Conservation (phyloP, 2,113 vertebrate genomes). For the Pomatostomus ruficeps region DNA sequence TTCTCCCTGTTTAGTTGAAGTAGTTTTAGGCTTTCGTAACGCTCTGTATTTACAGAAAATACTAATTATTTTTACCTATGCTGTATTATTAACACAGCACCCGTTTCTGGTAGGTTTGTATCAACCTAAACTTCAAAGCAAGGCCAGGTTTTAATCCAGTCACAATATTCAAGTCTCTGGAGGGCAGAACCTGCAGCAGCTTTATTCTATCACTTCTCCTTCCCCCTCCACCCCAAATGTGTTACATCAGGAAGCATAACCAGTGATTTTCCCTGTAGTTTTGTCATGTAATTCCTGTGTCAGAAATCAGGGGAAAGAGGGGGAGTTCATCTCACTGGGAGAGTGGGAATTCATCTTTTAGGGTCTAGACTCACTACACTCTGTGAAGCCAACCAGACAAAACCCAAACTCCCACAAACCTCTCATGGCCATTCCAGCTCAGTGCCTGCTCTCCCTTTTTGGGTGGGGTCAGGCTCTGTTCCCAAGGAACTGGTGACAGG, state of each 20-base stretch:
- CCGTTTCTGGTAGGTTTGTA: not conserved
- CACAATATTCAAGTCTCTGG: not conserved
- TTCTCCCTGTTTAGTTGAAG: not conserved
- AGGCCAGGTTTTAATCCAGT: not conserved
- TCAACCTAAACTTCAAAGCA: not conserved
- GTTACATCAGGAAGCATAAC: not conserved
- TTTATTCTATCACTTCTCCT: not conserved
- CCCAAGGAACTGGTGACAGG: not conserved
- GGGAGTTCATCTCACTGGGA: not conserved
- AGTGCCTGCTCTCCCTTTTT: not conserved
- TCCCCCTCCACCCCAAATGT: not conserved
- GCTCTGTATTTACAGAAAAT: not conserved
- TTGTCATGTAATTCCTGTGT: not conserved
- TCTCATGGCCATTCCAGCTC: fast-evolving
- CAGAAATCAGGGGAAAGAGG: not conserved
- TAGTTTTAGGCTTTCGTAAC: not conserved
- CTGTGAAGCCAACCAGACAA: not conserved
- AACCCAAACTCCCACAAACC: not conserved
- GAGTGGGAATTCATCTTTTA: not conserved
- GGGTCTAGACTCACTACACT: not conserved
- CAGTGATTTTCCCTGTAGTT: not conserved
- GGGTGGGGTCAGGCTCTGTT: not conserved
- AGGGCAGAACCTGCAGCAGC: not conserved
- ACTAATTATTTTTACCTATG: not conserved
- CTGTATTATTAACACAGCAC: not conserved